Evolutionary conservation across 1,140 invertebrate species (phyloP), one percentile per base, ranked within the genome.

Genomic region (Scylla paramamosain): DNA sequence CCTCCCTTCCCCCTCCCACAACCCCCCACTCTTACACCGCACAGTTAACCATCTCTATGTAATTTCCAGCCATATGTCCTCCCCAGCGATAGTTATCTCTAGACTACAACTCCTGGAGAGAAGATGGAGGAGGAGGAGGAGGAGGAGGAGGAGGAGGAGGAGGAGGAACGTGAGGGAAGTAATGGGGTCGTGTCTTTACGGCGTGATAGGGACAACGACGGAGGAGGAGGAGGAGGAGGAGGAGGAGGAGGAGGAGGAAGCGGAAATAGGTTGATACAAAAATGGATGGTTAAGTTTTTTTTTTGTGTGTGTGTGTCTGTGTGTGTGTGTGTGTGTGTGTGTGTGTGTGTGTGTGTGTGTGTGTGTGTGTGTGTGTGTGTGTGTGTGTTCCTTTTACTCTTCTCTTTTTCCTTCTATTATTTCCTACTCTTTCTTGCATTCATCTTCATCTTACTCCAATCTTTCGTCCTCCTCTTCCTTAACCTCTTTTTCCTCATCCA

Each of bases 101-200:
- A 77, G 67, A 77, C 67, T 77, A 77, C 20, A 77, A n/a, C 67
- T 77, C 67, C 67, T n/a, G 67, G 67, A n/a, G 67, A 77, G 67
- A n/a, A 77, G 67, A 77, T n/a, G 67, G 67, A 77, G 67, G 67
- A 77, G 67, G 67, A 77, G 67, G 67, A 77, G 67, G n/a, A 77
- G 67, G 67, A 77, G 67, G 67, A 77, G 25, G 67, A 77, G 67
- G 67, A 67, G 59, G 59, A 67, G 59, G 59, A 77, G 67, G 67
- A 77, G 67, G 67, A 77, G 67, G 67, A n/a, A n/a, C 67, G 67
- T 77, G 67, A 77, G 67, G 25, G 16, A 77, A 20, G 67, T 77
- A 77, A 77, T 77, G 67, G 67, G 67, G 67, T 77, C 67, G 67
- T 77, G 67, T 20, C 67, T 77, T 20, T 77, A 77, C 67, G 0